Base-by-base conservation (phyloP, 1,140 invertebrate species). In the Trichomalopsis sarcophagae region DNA sequence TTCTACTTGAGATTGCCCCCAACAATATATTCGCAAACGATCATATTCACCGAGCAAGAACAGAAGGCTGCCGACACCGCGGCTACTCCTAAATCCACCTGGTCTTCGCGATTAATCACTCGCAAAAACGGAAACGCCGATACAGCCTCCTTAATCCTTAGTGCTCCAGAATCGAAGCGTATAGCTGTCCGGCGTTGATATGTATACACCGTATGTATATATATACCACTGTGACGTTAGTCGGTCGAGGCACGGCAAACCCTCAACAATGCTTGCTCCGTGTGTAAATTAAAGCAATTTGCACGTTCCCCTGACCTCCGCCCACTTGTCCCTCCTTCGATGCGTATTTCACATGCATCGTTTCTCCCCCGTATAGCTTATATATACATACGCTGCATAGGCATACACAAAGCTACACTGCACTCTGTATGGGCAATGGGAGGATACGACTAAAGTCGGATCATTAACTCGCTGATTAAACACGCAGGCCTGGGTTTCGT, bases 251-350 rank as follows among this genome's bases (percentile, higher is more conserved):
- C 30, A 33, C 23, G 79, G 69, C 27, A 27, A 27, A 27, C 27
- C 27, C 27, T 27, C 1, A 1, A 69, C 80, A 81, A 81, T 82
- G 86, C 87, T 87, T 30, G 85, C 87, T 83, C 21, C 17, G 55
- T 36, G 88, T 89, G 91, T 90, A 91, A 91, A 91, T 91, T 91
- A 89, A 89, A 91, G 88, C 88, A 90, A 91, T 92, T 92, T 92
- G 87, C 91, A 90, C 90, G 89, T 87, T 73, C 44, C 68, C 74
- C 10, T 69, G 23, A 3, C 47, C 71, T 44, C 27, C 44, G 66
- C 78, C 33, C 62, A 13, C 6, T 80, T n/a, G 50, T 68, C 62
- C 40, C 66, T 44, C 30, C 13, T 10, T 79, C 73, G 66, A 13
- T 33, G 78, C 27, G 78, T 85, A 85, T 84, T 88, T 88, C 79